phyloP scores from a whole-genome alignment of 2,888 invertebrate species.

The Metacarcinus magister region DNA sequence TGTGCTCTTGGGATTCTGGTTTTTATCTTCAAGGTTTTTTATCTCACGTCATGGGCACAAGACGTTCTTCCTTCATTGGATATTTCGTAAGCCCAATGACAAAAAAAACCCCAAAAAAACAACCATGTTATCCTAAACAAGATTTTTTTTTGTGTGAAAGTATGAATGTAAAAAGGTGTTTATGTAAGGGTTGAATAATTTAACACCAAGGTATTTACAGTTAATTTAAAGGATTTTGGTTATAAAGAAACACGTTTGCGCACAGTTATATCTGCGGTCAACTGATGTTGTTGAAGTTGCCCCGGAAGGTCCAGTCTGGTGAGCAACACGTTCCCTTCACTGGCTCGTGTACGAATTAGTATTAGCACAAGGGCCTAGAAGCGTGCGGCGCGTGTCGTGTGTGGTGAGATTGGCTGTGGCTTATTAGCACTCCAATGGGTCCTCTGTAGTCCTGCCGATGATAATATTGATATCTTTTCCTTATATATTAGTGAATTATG shows the following conservation, averaged over 20 bases:
- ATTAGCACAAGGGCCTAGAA: background rate
- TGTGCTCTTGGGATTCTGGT: background rate
- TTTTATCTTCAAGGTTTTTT: constrained; percentile 6
- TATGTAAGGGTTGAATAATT: background rate
- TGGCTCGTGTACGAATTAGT: background rate
- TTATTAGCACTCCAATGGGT: background rate
- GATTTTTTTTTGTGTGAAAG: background rate
- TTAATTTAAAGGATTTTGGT: background rate
- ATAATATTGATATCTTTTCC: background rate
- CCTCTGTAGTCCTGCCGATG: background rate
- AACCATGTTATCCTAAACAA: background rate
- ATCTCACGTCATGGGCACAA: background rate
- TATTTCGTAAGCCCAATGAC: background rate
- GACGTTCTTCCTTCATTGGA: background rate
- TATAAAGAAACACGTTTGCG: background rate
- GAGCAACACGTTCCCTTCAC: background rate
- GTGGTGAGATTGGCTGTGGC: background rate
- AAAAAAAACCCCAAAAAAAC: too few relatives aligned
- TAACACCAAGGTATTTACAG: background rate
- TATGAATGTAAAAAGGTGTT: background rate
- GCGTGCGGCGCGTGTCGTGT: background rate
- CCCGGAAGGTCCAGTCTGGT: background rate
- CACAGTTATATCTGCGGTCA: background rate
- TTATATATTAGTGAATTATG: background rate
- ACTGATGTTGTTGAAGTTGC: background rate